Base-by-base conservation (phyloP, 2,113 vertebrate species). In the Anhinga rufa region DNA sequence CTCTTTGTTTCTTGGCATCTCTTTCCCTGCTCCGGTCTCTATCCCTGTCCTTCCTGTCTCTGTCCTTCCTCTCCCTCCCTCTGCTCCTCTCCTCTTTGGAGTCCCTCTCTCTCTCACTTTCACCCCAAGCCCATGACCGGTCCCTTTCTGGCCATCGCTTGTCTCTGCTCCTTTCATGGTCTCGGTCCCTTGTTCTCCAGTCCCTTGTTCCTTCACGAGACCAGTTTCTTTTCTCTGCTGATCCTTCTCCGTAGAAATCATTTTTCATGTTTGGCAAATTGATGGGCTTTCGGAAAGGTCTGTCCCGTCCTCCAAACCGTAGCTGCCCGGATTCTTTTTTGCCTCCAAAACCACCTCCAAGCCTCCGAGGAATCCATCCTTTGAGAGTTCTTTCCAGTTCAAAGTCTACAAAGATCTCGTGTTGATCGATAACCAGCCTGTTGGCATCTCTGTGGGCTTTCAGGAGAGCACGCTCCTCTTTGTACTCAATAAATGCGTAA, bases 321-420 rank as follows among this genome's bases (percentile, higher is more conserved):
- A 99, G 97, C 92, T 99, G 99, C 9, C 99, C 99, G 0, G 99
- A 99, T 95, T 99, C 99, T 44, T 99, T 99, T 83, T 99, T 99
- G 17, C 99, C 99, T 14, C 99, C 99, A 38, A 98, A 98, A 1
- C 99, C 99, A 2, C 99, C 99, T 9, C 99, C 99, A 3, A 99
- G 98, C 24, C 99, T 98, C 48, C 99, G 97, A 2, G 99, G 99
- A 44, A 99, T 97, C 99, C 99, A 99, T 8, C 99, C 99, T 70
- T 98, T 98, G 9, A 99, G 98, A 2, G 98, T 98, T 75, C 99
- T 98, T 95, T 99, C 99, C 91, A 99, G 98, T 44, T 99, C 99
- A 10, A 99, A 99, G 90, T 99, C 99, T 40, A 99, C 99, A 19
- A 99, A 99, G 61, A 99, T 68, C 95, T 99, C 99, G 0, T 99